Conservation (phyloP, 1,140 invertebrate species). For the Anastatus disparis region DNA sequence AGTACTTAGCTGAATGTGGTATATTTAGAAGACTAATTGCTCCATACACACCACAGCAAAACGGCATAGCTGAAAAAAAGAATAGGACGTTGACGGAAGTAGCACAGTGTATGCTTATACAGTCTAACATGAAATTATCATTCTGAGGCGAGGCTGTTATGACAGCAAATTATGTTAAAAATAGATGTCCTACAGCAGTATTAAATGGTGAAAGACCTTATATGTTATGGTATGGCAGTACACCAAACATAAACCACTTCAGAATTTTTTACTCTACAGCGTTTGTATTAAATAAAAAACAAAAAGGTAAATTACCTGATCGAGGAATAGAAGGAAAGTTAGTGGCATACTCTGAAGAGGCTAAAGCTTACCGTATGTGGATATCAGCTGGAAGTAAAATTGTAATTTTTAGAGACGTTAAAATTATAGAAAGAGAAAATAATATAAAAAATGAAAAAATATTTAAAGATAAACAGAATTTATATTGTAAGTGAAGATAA, state of each 20-base stretch:
- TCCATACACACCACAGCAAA: slow-evolving; percentile 52
- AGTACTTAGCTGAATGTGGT: slow-evolving; percentile 48
- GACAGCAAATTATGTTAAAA: too few relatives aligned
- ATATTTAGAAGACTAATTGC: too few relatives aligned
- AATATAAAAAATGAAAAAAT: slow-evolving; percentile 1
- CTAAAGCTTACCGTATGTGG: slow-evolving; percentile 51
- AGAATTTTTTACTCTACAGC: slow-evolving; percentile 58
- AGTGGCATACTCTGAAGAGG: slow-evolving; percentile 49
- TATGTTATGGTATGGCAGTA: slow-evolving; percentile 43
- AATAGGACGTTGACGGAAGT: slow-evolving; percentile 40
- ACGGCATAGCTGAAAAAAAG: slow-evolving; percentile 53
- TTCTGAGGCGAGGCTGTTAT: slow-evolving; percentile 43
- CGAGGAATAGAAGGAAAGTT: slow-evolving; percentile 46
- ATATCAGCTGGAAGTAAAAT: slow-evolving; percentile 43
- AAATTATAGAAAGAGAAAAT: slow-evolving; percentile 43
- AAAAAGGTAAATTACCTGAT: slow-evolving; percentile 45
- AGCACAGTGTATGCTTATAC: slow-evolving; percentile 39
- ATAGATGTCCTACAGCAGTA: too few relatives aligned
- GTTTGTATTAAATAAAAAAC: slow-evolving; percentile 53
- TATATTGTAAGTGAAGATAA: too few relatives aligned
- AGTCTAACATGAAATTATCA: slow-evolving; percentile 34
- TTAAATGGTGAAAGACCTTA: too few relatives aligned
- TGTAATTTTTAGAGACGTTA: slow-evolving; percentile 47
- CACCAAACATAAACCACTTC: slow-evolving; percentile 43
- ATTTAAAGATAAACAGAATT: too few relatives aligned